Percentiles rank a stretch among this genome's conserved stretches.
Conservation (phyloP, 2,113 vertebrate species). For the Nanorana parkeri region DNA sequence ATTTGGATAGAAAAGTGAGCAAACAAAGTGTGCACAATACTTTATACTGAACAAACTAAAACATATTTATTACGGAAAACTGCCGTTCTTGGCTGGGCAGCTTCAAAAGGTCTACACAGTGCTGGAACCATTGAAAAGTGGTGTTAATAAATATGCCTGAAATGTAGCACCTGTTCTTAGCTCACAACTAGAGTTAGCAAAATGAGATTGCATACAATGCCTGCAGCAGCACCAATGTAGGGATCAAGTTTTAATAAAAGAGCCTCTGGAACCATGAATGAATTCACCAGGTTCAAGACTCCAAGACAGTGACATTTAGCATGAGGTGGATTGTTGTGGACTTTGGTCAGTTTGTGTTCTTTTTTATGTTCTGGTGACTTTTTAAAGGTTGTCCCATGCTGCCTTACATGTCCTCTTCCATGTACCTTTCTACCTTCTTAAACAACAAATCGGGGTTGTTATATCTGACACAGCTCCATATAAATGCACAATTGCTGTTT, state of each 20-base stretch:
- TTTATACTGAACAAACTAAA: slow-evolving; percentile 43
- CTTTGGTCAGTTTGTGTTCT: too few species aligned
- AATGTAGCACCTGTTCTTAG: slow-evolving; percentile 22
- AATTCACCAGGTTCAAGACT: neutral
- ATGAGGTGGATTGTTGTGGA: too few species aligned
- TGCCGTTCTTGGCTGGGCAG: slow-evolving; percentile 5
- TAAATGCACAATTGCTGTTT: too few species aligned
- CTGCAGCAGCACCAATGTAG: neutral
- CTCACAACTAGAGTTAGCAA: neutral
- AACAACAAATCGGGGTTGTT: too few species aligned
- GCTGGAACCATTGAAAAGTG: slow-evolving; percentile 4
- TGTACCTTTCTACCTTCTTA: too few species aligned
- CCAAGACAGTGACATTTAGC: too few species aligned
- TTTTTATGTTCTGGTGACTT: too few species aligned
- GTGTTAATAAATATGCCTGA: slow-evolving; percentile 28
- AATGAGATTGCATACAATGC: neutral
- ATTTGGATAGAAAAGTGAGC: slow-evolving; percentile 50
- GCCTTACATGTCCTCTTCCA: too few species aligned
- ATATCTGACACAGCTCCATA: too few species aligned
- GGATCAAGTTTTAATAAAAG: neutral
- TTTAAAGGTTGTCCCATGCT: too few species aligned
- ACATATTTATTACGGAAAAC: slow-evolving; percentile 35
- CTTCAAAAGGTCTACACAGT: slow-evolving; percentile 33
- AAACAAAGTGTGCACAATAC: slow-evolving; percentile 43
- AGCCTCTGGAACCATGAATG: neutral